Base-by-base conservation (phyloP, 1,140 invertebrate species). In the Brachionus rotundiformis region DNA sequence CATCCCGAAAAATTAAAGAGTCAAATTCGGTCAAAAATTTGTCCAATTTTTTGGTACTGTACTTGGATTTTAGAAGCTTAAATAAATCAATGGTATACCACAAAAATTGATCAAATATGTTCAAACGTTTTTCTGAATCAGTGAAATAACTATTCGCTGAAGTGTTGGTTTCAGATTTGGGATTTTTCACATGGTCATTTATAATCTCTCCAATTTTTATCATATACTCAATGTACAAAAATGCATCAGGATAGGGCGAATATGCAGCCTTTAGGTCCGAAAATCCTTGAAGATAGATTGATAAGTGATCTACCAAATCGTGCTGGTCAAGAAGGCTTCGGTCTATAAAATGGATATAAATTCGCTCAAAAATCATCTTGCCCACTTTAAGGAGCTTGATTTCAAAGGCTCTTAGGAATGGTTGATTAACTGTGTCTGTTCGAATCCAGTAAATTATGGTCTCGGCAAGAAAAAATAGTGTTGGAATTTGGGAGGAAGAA, bases 391-490 rank as follows among this genome's bases (percentile, higher is more conserved):
- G 83, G 7, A 88, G 84, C 85, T 87, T 87, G 33, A 88, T 87
- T 83, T 88, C 87, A 61, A 82, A 83, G n/a, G 86, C 87, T 63
- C 86, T 82, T 1, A 88, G 85, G 82, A 85, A 88, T 8, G 86
- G 86, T 61, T 87, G 84, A 54, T 86, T 84, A 2, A 88, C 83
- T 61, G 85, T 84, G 41, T 88, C 87, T 16, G 87, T 88, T n/a
- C 87, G 82, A n/a, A 88, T 84, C 85, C 85, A 87, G 82, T 87
- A 88, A 27, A 88, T 82, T 83, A 86, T 85, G 8, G 86, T 87
- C 84, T 88, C 87, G 10, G 87, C 87, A 54, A 88, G 84, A 80
- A 86, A 88, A 77, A 88, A 88, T 23, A 88, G 83, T 1, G 86
- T 87, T 5, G 86, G 86, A 29, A 88, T 86, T 31, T 87, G 87